Evolutionary conservation across 2,888 invertebrate species (phyloP), one percentile per base, ranked within the genome.

Genomic region (Pristionchus japonicus): DNA sequence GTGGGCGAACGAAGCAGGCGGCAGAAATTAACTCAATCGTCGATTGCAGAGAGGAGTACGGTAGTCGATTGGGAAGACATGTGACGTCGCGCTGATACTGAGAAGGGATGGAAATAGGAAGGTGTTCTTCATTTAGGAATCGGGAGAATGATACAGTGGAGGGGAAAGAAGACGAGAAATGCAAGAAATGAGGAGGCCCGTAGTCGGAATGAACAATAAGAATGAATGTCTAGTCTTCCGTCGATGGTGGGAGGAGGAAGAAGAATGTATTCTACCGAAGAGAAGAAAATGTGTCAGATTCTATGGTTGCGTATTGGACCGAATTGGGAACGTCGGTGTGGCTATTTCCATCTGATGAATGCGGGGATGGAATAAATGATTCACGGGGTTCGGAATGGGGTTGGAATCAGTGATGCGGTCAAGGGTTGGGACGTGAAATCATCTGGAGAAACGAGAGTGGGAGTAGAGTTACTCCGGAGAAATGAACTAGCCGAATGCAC

Each of bases 21-120:
- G 74, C 17, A 40, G 74, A 43, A 77, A 77, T 77, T 77, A 77
- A 47, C 77, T 77, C 77, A 77, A 77, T 77, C 43, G 47, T 40
- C 40, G 77, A 43, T 77, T 77, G 70, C 70, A 37, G 70, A 37
- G 37, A 70, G 37, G 70, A 70, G 37, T 70, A 70, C 70, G 70
- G 70, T 70, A 70, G 70, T 20, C 31, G 67, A 70, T 7, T 37
- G 37, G 37, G 23, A 37, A 70, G 20, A 20, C 11, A 64, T 3
- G 34, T 34, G 64, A 67, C 64, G 64, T 67, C 64, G 31, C 17
- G 11, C 20, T 67, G 31, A 67, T 67, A 34, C 74, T 37, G 74
- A 74, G 74, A 74, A 67, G 23, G 23, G 40, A 3, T 11, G 70
- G 40, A 74, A 67, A 67, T 67, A 15, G 43, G 43, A n/a, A 40